A percentile compares a stretch with the other conserved stretches of the same genome.
These are phyloP conservation scores for Lasioglossum malachurum DNA, from an alignment of 2,888 invertebrate genomes.

Conservation along the genomic window DNA sequence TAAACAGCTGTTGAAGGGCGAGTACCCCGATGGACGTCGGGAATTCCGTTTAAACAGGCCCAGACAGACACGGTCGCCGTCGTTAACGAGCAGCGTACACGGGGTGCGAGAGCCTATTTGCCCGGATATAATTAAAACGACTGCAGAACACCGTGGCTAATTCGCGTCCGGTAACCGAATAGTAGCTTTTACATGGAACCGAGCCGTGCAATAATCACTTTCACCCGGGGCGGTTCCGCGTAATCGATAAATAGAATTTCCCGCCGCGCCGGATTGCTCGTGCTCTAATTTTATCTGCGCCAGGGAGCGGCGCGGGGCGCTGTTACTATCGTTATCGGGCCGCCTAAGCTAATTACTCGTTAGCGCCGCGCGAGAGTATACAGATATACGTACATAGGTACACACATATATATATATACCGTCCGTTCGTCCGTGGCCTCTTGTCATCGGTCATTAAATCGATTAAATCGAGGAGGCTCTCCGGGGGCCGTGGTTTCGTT, in stretches of 20 bases:
- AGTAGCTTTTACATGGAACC: not conserved
- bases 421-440: constrained; percentile 61
- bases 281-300: constrained; percentile 61
- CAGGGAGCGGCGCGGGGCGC: constrained; percentile 9
- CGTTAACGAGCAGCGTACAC: not conserved
- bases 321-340: constrained; percentile 55
- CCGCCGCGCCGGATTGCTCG: not conserved
- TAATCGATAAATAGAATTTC: constrained; percentile 26
- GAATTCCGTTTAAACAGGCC: not conserved
- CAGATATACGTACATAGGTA: not conserved
- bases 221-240: not conserved
- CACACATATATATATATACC: not conserved
- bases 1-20: constrained; percentile 24
- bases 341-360: constrained; percentile 64
- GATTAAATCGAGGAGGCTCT: constrained; percentile 55
- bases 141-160: not conserved
- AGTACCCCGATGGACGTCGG: not conserved
- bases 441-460: constrained; percentile 74
- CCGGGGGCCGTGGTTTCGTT: constrained; percentile 26
- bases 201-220: not conserved
- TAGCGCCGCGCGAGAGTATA: constrained; percentile 51
- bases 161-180: constrained; percentile 7
- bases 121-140: constrained; percentile 4
- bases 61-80: not conserved
- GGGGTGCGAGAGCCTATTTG: not conserved